Base-by-base conservation (phyloP, 2,113 vertebrate genomes). In the Pluvialis apricaria region DNA sequence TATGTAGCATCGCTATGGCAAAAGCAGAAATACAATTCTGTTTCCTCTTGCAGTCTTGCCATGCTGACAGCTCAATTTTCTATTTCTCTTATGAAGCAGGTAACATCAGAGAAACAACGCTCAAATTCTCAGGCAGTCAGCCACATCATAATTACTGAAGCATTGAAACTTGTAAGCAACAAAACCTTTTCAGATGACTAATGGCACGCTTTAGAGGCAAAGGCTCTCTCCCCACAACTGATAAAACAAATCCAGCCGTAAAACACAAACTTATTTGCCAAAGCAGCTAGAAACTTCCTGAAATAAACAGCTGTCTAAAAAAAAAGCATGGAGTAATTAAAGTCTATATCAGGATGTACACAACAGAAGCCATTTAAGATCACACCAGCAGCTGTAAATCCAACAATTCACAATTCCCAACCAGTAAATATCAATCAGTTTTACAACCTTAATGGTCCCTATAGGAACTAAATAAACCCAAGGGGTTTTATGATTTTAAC, bases 1-100 rank as follows among this genome's bases (percentile, higher is more conserved):
- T 3, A 71, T 1, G 42, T 0, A 49, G 31, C 34, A 79, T 11
- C 0, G 0, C 20, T 38, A 69, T 2, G 9, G 38, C 19, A 93
- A 82, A 81, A 24, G 16, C 25, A 82, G 78, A 87, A 93, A 87
- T 21, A 42, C 34, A 90, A 38, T 24, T 49, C 29, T 47, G 6
- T 13, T 52, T 36, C 29, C 24, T 84, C 31, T 34, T 45, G n/a
- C 26, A 75, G 21, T 49, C 36, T 58, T 78, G 51, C 12, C 34
- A 42, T 7, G 24, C 36, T 87, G 38, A 52, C 26, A 73, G 34
- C 38, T 22, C 10, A 31, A 45, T 62, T 73, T 69, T 57, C 32
- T 19, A 17, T 24, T 34, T 45, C 34, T 58, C 34, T 76, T 80
- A 69, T 2, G 11, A 80, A 88, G 21, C 13, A 54, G 32, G 28